Conservation (phyloP, 2,113 vertebrate genomes). For the Salvelinus namaycush region DNA sequence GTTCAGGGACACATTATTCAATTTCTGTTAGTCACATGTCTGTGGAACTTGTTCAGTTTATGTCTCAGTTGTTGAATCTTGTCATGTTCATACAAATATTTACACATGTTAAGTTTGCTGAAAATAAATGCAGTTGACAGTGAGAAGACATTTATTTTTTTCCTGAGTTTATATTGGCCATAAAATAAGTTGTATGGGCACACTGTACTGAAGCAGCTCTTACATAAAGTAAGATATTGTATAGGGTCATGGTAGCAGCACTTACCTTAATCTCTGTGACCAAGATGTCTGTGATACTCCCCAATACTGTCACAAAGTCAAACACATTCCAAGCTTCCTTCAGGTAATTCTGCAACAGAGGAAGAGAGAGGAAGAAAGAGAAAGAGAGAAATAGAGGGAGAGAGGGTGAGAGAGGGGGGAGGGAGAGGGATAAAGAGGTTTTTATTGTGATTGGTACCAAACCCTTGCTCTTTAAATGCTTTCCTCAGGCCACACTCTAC, state of each 20-base stretch:
- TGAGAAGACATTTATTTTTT: too few species aligned
- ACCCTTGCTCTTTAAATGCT: background rate
- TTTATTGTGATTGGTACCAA: background rate
- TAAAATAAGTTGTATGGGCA: conserved; percentile 4
- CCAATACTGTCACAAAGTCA: conserved; percentile 97
- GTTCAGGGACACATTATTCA: too few species aligned
- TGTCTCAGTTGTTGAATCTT: too few species aligned
- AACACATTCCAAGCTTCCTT: conserved; percentile 98
- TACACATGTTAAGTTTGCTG: too few species aligned
- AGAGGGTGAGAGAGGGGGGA: conserved; percentile 38
- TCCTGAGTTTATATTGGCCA: background rate
- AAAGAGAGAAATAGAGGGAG: conserved; percentile 34
- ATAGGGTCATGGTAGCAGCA: background rate
- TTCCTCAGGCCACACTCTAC: background rate
- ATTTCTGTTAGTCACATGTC: too few species aligned
- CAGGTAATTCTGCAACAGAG: conserved; percentile 68
- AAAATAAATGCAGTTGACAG: too few species aligned
- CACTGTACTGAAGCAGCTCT: background rate
- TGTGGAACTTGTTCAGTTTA: too few species aligned
- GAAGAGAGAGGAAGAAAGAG: background rate
- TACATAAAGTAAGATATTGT: background rate
- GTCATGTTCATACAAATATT: too few species aligned
- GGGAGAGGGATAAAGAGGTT: conserved; percentile 33
- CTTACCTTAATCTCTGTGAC: conserved; percentile 97
- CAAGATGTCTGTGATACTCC: conserved; percentile 99